Base-by-base conservation (phyloP, 2,888 invertebrate genomes). In the Tolmerus cingulatus region DNA sequence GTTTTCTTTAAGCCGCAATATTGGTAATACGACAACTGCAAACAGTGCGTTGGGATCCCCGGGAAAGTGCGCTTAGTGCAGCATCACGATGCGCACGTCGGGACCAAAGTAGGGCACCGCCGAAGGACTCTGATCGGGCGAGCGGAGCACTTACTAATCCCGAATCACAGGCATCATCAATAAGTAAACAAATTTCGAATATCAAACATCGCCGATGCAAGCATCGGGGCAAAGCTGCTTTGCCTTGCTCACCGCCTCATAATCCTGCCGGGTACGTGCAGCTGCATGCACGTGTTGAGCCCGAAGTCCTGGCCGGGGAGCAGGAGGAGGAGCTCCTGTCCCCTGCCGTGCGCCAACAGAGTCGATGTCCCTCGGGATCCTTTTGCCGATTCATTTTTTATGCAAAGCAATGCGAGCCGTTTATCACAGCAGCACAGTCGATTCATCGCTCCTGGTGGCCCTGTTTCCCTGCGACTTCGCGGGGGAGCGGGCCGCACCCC, bases 351-450 rank as follows among this genome's bases (percentile, higher is more conserved):
- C 5, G 34, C 30, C 37, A 30, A 30, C 30, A 77, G 19, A 19
- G n/a, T 40, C 66, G 66, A 66, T 37, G 37, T 77, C 77, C 77
- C 77, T 77, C 19, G 77, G 77, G 77, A 77, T 40, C 19, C 23
- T 77, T 77, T 77, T 66, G 23, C 27, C 66, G 77, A 40, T 77
- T 77, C 77, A 40, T 77, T 77, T 77, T 77, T 77, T 77, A 77
- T 77, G 77, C 40, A 40, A 77, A 77, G 77, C 40, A 77, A 40
- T 37, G 77, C 34, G 77, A 77, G 77, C 40, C 34, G 37, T 77
- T 77, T 77, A 40, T 77, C 77, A 77, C 77, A 40, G 7, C 77
- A 66, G 66, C 40, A 77, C 77, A 77, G 34, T 77, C 77, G 40
- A 77, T 40, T 40, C 66, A 12, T 66, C 66, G 23, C 66, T 66